These are phyloP conservation scores for Muscicapa adusta DNA, from an alignment of 2,113 vertebrate species.

Conservation along the genomic window DNA sequence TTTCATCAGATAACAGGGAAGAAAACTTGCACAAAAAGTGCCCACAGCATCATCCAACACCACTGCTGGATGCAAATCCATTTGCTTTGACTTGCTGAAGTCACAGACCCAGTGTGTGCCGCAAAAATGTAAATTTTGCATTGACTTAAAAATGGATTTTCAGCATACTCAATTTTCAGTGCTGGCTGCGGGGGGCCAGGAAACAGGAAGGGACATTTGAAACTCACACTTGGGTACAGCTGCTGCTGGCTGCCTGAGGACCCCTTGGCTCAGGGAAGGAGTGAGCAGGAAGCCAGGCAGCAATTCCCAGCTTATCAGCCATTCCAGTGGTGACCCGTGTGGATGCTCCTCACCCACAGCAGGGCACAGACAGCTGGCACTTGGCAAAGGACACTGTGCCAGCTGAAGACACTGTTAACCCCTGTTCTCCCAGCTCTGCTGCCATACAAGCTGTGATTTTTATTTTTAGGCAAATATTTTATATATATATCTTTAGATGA, in stretches of 20 bases:
- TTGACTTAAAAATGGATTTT: not conserved
- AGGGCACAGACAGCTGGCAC: not conserved
- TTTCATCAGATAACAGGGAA: not conserved
- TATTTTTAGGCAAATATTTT: not conserved
- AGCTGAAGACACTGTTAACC: not conserved
- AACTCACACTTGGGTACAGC: not conserved
- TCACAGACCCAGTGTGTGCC: not conserved
- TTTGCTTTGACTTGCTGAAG: not conserved
- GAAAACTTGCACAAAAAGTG: not conserved
- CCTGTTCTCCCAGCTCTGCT: not conserved
- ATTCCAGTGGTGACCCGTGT: not conserved
- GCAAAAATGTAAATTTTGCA: not conserved
- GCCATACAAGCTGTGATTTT: not conserved
- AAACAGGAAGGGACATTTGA: not conserved
- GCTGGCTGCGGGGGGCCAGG: accelerated
- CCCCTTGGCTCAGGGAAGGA: not conserved
- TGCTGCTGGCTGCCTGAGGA: not conserved
- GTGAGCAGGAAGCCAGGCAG: not conserved
- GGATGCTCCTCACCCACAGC: not conserved
- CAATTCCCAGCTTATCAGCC: not conserved
- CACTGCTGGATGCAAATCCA: not conserved
- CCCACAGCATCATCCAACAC: not conserved
- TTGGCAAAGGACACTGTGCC: not conserved
- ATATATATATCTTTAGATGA: not conserved
- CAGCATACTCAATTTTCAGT: not conserved